Base-by-base conservation (phyloP, 1,140 invertebrate genomes). In the Drosophila erecta region DNA sequence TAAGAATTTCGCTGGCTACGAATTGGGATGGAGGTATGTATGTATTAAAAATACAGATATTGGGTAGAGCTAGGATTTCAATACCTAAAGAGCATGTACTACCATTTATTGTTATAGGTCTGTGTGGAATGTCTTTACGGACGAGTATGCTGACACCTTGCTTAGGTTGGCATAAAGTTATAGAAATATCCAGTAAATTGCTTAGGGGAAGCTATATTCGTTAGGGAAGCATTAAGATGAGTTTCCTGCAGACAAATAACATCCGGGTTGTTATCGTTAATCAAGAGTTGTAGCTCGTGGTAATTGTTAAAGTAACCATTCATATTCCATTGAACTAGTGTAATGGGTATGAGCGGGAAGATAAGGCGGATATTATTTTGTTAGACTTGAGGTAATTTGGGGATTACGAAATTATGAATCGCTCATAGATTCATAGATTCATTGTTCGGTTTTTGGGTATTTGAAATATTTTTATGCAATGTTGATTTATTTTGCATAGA, bases 11-110 rank as follows among this genome's bases (percentile, higher is more conserved):
- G 17, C 33, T 30, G 17, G 64, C 56, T 51, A 67, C 11, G 1
- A 20, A 14, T 53, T 54, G 47, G 15, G 27, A 43, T 15, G 47
- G 56, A 35, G 54, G 47, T 43, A 53, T 17, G 17, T 43, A 67
- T 27, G 64, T 58, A 46, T 60, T 60, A 46, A 67, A 60, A 37
- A 60, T 60, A 40, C 33, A 38, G 3, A 53, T 15, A 14, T 67
- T 67, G 47, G 47, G 38, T 30, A 30, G 27, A 7, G 6, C 6
- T 30, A 8, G 27, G 27, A 30, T 7, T 27, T 27, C 0, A 27
- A 27, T 50, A 24, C 22, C 22, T 24, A 24, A 4, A 24, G 22
- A 24, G 22, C 22, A 24, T 24, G 22, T 24, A 24, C 4, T 24
- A 4, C 4, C 3, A 24, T 24, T 50, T 2, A 50, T 15, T 47